Conservation (phyloP, 2,888 invertebrate genomes). For the Scrobipalpa atriplicella region DNA sequence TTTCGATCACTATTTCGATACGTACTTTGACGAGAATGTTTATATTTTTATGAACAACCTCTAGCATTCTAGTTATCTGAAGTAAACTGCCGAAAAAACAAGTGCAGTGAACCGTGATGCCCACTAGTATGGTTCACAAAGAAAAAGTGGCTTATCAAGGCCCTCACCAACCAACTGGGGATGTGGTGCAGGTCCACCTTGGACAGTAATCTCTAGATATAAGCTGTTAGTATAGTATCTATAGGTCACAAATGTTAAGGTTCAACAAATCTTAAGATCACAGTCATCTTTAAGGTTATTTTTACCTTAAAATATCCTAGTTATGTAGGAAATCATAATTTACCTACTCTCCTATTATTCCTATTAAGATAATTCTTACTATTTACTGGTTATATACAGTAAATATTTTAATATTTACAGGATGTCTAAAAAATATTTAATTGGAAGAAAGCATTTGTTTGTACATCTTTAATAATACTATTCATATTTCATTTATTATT, state of each 20-base stretch:
- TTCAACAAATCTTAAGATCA: neutral
- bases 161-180: neutral
- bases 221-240: neutral
- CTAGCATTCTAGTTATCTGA: neutral
- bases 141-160: neutral
- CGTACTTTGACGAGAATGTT: neutral
- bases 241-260: neutral
- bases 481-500: neutral
- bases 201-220: neutral
- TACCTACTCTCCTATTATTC: no score
- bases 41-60: neutral
- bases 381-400: no score
- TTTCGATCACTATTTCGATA: slow-evolving; percentile 34
- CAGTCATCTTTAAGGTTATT: no score
- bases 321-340: no score
- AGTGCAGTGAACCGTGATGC: neutral
- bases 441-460: neutral
- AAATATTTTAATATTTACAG: no score
- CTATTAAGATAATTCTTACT: no score
- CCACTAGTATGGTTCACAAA: slow-evolving; percentile 2
- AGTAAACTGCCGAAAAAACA: neutral
- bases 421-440: neutral
- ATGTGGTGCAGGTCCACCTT: neutral
- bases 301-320: no score
- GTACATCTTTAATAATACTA: neutral